A percentile compares a stretch with the other conserved stretches of the same genome.
Evolutionary conservation across 2,797 vertebrate species (phyloP).

Genomic region (Stomatorhinus walkeri): DNA sequence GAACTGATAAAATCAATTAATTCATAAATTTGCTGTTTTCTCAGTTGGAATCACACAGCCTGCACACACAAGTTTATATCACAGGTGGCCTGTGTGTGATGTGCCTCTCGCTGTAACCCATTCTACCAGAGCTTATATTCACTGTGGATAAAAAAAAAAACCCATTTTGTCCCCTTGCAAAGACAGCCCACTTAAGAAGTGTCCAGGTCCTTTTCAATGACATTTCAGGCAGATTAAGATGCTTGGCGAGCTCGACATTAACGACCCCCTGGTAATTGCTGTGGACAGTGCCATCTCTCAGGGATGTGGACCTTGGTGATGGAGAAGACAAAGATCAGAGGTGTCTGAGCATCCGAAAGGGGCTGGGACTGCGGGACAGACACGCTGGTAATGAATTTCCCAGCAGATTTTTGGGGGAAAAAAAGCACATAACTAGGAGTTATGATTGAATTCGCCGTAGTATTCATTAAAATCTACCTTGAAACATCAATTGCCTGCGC

Average conservation of each 20-base stretch:
- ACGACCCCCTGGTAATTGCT: slow-evolving; percentile 72
- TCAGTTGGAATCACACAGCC: background rate
- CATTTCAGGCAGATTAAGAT: slow-evolving; percentile 66
- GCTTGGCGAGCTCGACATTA: slow-evolving; percentile 63
- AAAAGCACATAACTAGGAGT: slow-evolving; percentile 65
- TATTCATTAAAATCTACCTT: slow-evolving; percentile 82
- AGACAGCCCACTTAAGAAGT: slow-evolving; percentile 33
- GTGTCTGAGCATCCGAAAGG: slow-evolving; percentile 9
- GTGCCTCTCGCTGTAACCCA: background rate
- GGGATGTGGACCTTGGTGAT: slow-evolving; percentile 75
- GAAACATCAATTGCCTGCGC: slow-evolving; percentile 74
- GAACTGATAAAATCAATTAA: background rate
- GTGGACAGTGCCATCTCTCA: slow-evolving; percentile 73
- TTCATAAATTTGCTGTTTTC: background rate
- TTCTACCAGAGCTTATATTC: background rate
- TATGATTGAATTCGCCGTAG: slow-evolving; percentile 74
- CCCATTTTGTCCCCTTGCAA: slow-evolving; percentile 20
- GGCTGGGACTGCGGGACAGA: slow-evolving; percentile 14
- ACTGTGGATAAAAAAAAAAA: background rate
- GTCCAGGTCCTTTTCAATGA: slow-evolving; percentile 53
- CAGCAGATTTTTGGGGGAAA: slow-evolving; percentile 58
- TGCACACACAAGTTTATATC: background rate
- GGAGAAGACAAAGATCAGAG: slow-evolving; percentile 55
- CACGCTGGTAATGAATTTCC: slow-evolving; percentile 84
- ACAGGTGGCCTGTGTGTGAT: background rate